Evolutionary conservation across 2,797 vertebrate genomes (phyloP).

Genomic region (Buphagus erythrorhynchus): DNA sequence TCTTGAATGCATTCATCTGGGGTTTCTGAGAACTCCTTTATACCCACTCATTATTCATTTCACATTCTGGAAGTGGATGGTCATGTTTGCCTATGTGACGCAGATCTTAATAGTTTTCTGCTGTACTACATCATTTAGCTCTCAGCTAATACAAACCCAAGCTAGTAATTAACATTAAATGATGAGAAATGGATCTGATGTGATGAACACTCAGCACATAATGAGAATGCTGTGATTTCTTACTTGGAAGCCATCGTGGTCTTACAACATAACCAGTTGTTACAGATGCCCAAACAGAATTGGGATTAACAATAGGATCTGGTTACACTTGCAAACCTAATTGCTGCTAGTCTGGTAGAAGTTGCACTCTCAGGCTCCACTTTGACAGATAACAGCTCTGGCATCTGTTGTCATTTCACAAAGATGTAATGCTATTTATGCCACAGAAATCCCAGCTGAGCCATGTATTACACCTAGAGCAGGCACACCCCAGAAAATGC

Average conservation of each 20-base stretch:
- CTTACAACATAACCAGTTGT: slow-evolving; percentile 48
- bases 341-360: slow-evolving; percentile 22
- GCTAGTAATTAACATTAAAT: slow-evolving; percentile 73
- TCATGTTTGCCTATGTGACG: slow-evolving; percentile 71
- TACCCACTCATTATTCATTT: slow-evolving; percentile 75
- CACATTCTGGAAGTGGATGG: slow-evolving; percentile 71
- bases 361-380: not conserved
- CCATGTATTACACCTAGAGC: not conserved
- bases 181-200: slow-evolving; percentile 69
- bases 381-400: not conserved
- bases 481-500: not conserved
- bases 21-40: slow-evolving; percentile 72
- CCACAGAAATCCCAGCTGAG: slow-evolving; percentile 44
- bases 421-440: slow-evolving; percentile 15
- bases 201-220: slow-evolving; percentile 65
- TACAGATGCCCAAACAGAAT: slow-evolving; percentile 36
- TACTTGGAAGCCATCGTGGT: slow-evolving; percentile 33
- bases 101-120: slow-evolving; percentile 69
- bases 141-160: slow-evolving; percentile 70
- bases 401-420: slow-evolving; percentile 44
- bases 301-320: slow-evolving; percentile 37
- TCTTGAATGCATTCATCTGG: slow-evolving; percentile 69
- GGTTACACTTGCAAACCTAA: slow-evolving; percentile 36
- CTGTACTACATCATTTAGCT: slow-evolving; percentile 69
- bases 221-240: slow-evolving; percentile 56